These are phyloP conservation scores for Lanistes nyassanus DNA, from an alignment of 1,140 invertebrate species.

Conservation along the genomic window DNA sequence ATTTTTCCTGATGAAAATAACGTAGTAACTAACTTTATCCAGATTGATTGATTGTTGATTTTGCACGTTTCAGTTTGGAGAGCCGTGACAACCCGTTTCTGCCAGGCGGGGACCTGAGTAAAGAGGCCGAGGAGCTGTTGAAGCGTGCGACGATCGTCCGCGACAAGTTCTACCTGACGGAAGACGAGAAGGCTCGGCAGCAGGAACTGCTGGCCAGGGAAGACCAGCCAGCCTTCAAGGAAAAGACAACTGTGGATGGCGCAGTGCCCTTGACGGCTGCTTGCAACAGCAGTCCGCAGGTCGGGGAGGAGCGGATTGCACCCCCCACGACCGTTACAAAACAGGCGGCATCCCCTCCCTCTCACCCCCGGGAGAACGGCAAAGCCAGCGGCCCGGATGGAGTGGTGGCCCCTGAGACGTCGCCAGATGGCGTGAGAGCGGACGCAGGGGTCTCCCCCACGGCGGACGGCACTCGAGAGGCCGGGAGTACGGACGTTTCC, in stretches of 20 bases:
- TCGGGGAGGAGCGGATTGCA: conserved; percentile 28
- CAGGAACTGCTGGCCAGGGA: conserved; percentile 2
- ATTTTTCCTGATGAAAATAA: too few relatives aligned
- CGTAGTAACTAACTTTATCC: too few relatives aligned
- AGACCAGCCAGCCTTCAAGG: conserved; percentile 4
- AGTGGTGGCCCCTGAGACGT: neutral
- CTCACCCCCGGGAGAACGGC: conserved; percentile 29
- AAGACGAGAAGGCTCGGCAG: conserved; percentile 25
- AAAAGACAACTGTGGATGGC: conserved; percentile 8
- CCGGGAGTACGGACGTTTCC: neutral
- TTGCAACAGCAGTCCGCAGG: neutral
- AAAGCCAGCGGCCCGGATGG: conserved; percentile 14
- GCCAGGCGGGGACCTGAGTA: conserved; percentile 91
- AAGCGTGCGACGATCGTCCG: conserved; percentile 71
- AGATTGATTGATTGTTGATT: too few relatives aligned
- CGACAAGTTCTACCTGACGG: conserved; percentile 56
- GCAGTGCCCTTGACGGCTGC: neutral
- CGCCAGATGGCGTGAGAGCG: conserved; percentile 24
- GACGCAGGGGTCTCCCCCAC: conserved; percentile 3
- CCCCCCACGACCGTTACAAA: conserved; percentile 5
- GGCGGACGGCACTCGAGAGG: neutral
- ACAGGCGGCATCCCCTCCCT: conserved; percentile 3
- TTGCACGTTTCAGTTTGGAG: conserved; percentile 80
- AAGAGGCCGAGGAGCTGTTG: conserved; percentile 95
- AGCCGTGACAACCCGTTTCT: conserved; percentile 98